Evolutionary conservation across 37 sponge, comb jelly and placozoan species (phyloP).

Genomic region (Ianthella basta): DNA sequence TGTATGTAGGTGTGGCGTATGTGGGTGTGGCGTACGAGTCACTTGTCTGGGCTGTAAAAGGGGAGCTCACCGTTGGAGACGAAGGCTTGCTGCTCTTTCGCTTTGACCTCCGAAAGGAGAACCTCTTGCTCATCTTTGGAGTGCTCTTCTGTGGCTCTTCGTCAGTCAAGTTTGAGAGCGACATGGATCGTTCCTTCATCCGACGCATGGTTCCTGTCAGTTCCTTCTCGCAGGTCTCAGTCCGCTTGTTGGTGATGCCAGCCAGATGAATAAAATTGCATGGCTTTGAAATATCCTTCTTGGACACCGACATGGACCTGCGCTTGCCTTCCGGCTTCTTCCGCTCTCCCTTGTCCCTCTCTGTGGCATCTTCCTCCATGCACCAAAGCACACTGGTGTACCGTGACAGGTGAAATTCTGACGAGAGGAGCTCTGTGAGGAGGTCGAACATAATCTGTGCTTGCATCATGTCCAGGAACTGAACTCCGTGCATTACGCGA

Average conservation of each 20-base stretch:
- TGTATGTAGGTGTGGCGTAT: neutral
- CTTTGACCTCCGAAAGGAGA: neutral
- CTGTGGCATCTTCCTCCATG: conserved; percentile 28
- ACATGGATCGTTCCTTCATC: conserved; percentile 27
- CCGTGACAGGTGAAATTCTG: neutral
- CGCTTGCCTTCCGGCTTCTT: too few relatives aligned
- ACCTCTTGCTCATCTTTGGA: conserved; percentile 1
- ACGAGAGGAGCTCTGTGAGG: conserved; percentile 12
- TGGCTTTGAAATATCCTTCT: conserved; percentile 76
- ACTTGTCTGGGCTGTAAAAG: neutral
- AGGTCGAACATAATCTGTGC: conserved; percentile 46
- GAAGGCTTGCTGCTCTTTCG: neutral
- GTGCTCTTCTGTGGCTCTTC: neutral
- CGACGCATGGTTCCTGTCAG: conserved; percentile 17
- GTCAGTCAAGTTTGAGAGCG: neutral
- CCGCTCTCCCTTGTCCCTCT: conserved; percentile 31
- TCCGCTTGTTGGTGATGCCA: conserved; percentile 24
- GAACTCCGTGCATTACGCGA: neutral
- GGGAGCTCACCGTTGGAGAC: too few relatives aligned
- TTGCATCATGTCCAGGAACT: conserved; percentile 34
- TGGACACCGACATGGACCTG: conserved; percentile 30
- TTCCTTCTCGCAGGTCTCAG: conserved; percentile 18
- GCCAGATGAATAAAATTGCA: conserved; percentile 82
- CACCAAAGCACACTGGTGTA: neutral
- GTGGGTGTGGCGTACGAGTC: too few relatives aligned